phyloP scores from a whole-genome alignment of 2,888 invertebrate genomes.

The Busseola fusca region DNA sequence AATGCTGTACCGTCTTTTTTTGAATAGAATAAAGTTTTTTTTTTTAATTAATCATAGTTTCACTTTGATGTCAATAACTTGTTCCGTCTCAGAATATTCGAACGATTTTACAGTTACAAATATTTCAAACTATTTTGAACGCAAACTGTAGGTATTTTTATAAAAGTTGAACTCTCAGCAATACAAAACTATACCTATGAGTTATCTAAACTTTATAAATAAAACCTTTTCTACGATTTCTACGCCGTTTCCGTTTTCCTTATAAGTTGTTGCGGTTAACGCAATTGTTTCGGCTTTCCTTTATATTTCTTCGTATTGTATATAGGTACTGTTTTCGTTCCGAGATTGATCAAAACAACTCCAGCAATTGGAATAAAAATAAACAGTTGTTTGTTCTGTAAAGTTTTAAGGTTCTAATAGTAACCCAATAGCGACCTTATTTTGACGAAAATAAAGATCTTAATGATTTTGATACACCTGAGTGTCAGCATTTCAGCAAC shows the following conservation, averaged over 20 bases:
- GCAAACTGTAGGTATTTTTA: slow-evolving; percentile 27
- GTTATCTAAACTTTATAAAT: slow-evolving; percentile 51
- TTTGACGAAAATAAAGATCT: neutral
- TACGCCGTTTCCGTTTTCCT: slow-evolving; percentile 30
- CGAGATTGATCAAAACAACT: slow-evolving; percentile 51
- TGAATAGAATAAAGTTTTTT: neutral
- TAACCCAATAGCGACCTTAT: neutral
- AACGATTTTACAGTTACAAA: neutral
- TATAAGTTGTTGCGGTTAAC: slow-evolving; percentile 44
- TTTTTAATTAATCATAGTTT: neutral
- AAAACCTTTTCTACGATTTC: slow-evolving; percentile 43
- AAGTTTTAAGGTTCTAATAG: slow-evolving; percentile 7
- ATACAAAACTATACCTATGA: slow-evolving; percentile 40
- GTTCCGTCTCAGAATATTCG: too few species aligned
- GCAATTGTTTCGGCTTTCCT: slow-evolving; percentile 38
- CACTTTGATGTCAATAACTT: neutral
- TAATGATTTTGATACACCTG: neutral
- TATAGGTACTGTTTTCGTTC: slow-evolving; percentile 37
- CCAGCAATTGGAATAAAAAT: slow-evolving; percentile 38
- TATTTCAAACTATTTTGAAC: neutral
- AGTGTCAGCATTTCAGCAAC: neutral
- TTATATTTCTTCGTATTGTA: slow-evolving; percentile 32
- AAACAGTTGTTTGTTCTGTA: slow-evolving; percentile 9
- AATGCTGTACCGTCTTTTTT: too few species aligned
- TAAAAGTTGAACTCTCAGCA: slow-evolving; percentile 26